Base-by-base conservation (phyloP, 2,113 vertebrate species). In the Murina feae region DNA sequence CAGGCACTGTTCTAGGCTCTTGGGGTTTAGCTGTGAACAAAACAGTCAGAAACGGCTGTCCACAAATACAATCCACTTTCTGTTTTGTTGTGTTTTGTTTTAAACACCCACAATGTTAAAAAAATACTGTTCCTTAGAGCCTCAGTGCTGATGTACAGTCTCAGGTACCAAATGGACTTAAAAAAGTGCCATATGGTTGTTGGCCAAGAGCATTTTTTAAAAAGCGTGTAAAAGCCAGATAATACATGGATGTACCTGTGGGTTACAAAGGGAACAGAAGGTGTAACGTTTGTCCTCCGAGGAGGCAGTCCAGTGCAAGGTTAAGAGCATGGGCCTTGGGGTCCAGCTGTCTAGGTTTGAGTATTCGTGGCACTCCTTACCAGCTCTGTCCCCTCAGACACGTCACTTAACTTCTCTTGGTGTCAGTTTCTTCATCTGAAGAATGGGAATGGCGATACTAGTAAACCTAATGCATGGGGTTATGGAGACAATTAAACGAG, bases 11-110 rank as follows among this genome's bases (percentile, higher is more conserved):
- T 93, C 80, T 55, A 93, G 81, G 75, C 9, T 35, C n/a, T 72
- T 85, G 51, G 30, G 44, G 53, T 55, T 94, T 32, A 69, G 47
- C 68, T 74, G 16, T 81, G n/a, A 93, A 90, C 25, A 23, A 88
- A 88, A 49, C 10, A 60, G 82, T 80, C 11, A 53, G 60, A 86
- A 91, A 32, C 49, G 10, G 1, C 37, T 66, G 35, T 35, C 28
- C 35, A 76, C 55, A 90, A 37, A 37, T 39, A 12, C 4, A 25
- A n/a, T 25, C n/a, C 12, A 25, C 18, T 93, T 93, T 91, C 71
- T 94, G n/a, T 81, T 78, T 76, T 72, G 60, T 42, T 80, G 89
- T 47, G 58, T 42, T 80, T 93, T 47, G 39, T 68, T 91, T 89
- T 51, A 71, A 88, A 86, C 1, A 66, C 68, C 51, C n/a, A 75